Base-by-base conservation (phyloP, 2,113 vertebrate genomes). In the Hipposideros armiger region DNA sequence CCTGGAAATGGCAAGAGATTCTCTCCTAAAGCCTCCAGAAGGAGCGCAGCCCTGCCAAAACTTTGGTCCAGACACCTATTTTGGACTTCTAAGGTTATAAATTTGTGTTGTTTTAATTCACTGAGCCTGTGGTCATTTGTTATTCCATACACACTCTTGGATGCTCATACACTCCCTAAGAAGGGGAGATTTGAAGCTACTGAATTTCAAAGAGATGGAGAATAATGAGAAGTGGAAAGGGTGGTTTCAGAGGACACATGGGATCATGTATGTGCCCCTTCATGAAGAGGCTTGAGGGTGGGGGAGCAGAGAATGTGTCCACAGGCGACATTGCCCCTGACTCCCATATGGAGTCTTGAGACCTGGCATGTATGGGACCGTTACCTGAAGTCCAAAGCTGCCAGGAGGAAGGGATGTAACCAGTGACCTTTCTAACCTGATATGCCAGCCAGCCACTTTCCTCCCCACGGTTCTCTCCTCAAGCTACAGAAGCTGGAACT, bases 401-500 rank as follows among this genome's bases (percentile, higher is more conserved):
- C 28, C 28, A 5, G 3, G 66, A 50, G 36, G 30, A 74, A 47
- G 45, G 4, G 56, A n/a, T 16, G 3, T 30, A 50, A 17, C 42
- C 7, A 11, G 22, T 9, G 6, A 36, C 20, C 22, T 30, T 32
- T 6, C 17, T 19, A 36, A 40, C 13, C 47, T 58, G 15, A 4
- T 11, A 13, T 3, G 0, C 20, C 47, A 42, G 10, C 10, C 14
- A 14, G 3, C 3, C 13, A 20, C 22, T 40, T 17, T 62, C 30
- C 9, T 19, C 47, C 40, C 67, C 3, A 7, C 0, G 13, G 5
- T 54, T 20, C 5, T 9, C 16, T 24, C 26, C 19, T 0, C 2
- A 0, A 11, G 24, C 47, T 58, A 2, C 45, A 62, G 40, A 69
- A 14, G 28, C 52, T 32, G 15, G 13, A 76, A 9, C 3, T 1